Base-by-base conservation (phyloP, 53 echinoderm and acorn worm genomes). In the Holothuria scabra region DNA sequence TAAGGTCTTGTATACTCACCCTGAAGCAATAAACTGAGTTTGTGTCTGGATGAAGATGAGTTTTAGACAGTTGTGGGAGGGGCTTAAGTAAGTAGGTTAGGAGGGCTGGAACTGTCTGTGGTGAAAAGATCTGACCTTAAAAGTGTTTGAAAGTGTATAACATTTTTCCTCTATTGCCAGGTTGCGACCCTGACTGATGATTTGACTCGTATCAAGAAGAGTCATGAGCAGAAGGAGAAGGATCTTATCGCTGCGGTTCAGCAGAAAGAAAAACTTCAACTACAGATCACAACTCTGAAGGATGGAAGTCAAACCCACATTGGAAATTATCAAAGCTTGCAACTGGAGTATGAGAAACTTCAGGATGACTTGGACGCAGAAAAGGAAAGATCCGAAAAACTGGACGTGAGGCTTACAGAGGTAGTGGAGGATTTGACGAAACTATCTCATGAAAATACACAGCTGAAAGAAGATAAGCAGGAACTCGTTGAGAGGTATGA, bases 261-360 rank as follows among this genome's bases (percentile, higher is more conserved):
- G 62, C 94, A 97, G 76, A 79, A 88, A 31, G 89, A 92, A 61
- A 84, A 76, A 10, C 80, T 70, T 25, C 92, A 92, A 80, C 92
- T 94, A 74, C 94, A 97, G 94, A 92, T 97, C 63, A 64, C 82
- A 63, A 63, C 38, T 28, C 46, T 81, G 62, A 61, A 81, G 46
- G 82, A 81, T 5, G 82, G 82, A 20, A 81, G 62, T 8, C 62
- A 64, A 41, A 38, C 60, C 34, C 60, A 64, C 46, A 44, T 81
- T 35, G 82, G 65, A 81, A 81, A 81, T 38, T 81, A 56, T 10
- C 89, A 97, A 89, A 94, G 88, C 67, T 88, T 96, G 16, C 96
- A 96, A 34, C 33, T 93, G 28, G 97, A 97, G 31, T 97, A 97
- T 87, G 97, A 97, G 64, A 97, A 92, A 74, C 66, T 94, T 35